phyloP scores from a whole-genome alignment of 2,113 vertebrate genomes.

The Xiphophorus maculatus region DNA sequence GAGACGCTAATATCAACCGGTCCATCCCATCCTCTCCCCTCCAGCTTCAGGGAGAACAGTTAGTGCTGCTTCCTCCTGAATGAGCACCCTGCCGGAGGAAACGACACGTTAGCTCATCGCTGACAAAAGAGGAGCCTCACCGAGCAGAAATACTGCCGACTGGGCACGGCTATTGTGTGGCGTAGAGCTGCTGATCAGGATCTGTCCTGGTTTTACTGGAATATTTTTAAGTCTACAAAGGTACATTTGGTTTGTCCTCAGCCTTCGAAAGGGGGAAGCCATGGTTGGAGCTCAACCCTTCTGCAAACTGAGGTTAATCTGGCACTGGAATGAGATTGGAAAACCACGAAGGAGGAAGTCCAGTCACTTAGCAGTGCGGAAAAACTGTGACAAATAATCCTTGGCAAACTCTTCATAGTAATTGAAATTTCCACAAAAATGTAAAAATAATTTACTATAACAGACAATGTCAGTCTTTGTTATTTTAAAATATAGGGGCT shows the following conservation, averaged over 20 bases:
- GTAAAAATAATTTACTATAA: too few species aligned
- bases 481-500: too few species aligned
- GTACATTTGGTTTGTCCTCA: slow-evolving; percentile 59
- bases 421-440: not conserved
- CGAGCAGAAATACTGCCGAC: slow-evolving; percentile 47
- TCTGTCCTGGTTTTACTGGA: not conserved
- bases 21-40: slow-evolving; percentile 70
- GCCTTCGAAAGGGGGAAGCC: slow-evolving; percentile 79
- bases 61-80: slow-evolving; percentile 86
- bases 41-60: slow-evolving; percentile 54
- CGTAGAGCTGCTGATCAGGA: not conserved
- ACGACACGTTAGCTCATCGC: slow-evolving; percentile 41
- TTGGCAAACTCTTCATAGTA: not conserved
- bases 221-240: not conserved
- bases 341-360: slow-evolving; percentile 63
- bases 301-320: slow-evolving; percentile 78
- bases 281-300: slow-evolving; percentile 73
- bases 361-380: slow-evolving; percentile 74
- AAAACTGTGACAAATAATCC: not conserved
- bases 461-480: too few species aligned
- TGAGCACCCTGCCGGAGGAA: slow-evolving; percentile 77
- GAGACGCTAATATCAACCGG: slow-evolving; percentile 66
- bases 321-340: slow-evolving; percentile 75
- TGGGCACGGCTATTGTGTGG: slow-evolving; percentile 23
- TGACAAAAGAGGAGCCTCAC: slow-evolving; percentile 29